phyloP scores from a whole-genome alignment of 2,797 vertebrate species.

The Characodon lateralis region DNA sequence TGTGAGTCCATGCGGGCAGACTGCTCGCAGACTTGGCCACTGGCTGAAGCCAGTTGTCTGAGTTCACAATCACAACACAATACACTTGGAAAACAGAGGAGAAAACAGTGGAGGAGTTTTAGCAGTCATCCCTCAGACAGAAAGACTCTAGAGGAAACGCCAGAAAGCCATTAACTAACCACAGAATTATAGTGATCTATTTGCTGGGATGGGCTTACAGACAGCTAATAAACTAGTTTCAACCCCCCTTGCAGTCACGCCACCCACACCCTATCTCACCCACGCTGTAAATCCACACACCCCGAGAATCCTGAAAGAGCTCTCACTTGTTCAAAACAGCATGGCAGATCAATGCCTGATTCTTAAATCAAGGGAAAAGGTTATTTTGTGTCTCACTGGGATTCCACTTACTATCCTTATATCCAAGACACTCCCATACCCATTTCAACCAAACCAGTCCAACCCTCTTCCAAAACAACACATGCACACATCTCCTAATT shows the following conservation, averaged over 20 bases:
- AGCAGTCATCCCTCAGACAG: constrained; percentile 91
- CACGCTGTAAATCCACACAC: constrained; percentile 38
- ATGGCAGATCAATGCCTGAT: constrained; percentile 95
- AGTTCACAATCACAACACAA: constrained; percentile 81
- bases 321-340: constrained; percentile 92
- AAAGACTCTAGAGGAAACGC: constrained; percentile 95
- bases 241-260: constrained; percentile 67
- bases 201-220: constrained; percentile 90
- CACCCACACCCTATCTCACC: constrained; percentile 24
- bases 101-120: constrained; percentile 83
- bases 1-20: constrained; percentile 73
- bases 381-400: constrained; percentile 90
- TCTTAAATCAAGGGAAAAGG: constrained; percentile 96
- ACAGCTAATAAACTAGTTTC: constrained; percentile 95
- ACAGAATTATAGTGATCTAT: constrained; percentile 97
- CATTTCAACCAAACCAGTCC: constrained; percentile 79
- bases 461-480: constrained; percentile 31
- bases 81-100: constrained; percentile 69
- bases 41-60: constrained; percentile 83
- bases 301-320: constrained; percentile 89
- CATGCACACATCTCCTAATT: constrained; percentile 79
- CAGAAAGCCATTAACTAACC: constrained; percentile 99
- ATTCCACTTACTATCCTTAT: constrained; percentile 79
- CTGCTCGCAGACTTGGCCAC: constrained; percentile 81
- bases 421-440: constrained; percentile 75